Evolutionary conservation across 2,888 invertebrate genomes (phyloP).

Genomic region (Heterodera filipjevi): DNA sequence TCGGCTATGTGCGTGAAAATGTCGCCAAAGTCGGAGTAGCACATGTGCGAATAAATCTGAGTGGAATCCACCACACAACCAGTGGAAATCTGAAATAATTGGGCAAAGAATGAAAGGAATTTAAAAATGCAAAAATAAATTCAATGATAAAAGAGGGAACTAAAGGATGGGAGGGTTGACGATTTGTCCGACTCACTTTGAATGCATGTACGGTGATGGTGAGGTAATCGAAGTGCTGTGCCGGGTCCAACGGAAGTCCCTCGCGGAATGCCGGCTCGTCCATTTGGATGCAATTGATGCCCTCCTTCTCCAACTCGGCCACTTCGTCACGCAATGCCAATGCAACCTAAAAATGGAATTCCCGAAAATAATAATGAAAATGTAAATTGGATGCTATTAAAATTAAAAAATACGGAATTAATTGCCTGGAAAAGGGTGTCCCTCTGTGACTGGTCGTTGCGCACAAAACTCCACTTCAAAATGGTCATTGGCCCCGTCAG

Average conservation of each 20-base stretch:
- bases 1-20: slow-evolving; percentile 34
- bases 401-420: neutral
- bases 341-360: slow-evolving; percentile 24
- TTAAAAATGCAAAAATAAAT: neutral
- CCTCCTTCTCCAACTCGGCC: slow-evolving; percentile 39
- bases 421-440: slow-evolving; percentile 25
- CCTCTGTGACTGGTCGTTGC: slow-evolving; percentile 29
- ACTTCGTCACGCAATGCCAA: slow-evolving; percentile 43
- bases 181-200: neutral
- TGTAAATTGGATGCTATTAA: neutral
- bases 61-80: slow-evolving; percentile 31
- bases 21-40: slow-evolving; percentile 35
- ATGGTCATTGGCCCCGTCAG: slow-evolving; percentile 49
- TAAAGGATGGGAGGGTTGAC: too few species aligned
- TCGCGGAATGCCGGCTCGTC: slow-evolving; percentile 45
- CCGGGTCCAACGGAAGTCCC: slow-evolving; percentile 29
- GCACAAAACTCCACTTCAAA: slow-evolving; percentile 35
- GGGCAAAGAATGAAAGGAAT: neutral
- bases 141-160: too few species aligned
- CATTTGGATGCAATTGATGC: slow-evolving; percentile 45
- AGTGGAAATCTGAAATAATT: slow-evolving; percentile 22
- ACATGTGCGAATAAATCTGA: slow-evolving; percentile 37
- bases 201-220: slow-evolving; percentile 31
- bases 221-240: slow-evolving; percentile 27
- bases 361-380: neutral